Percentiles rank a stretch among this genome's conserved stretches.
phyloP scores from a whole-genome alignment of 2,113 vertebrate genomes.

The Astur gentilis region DNA sequence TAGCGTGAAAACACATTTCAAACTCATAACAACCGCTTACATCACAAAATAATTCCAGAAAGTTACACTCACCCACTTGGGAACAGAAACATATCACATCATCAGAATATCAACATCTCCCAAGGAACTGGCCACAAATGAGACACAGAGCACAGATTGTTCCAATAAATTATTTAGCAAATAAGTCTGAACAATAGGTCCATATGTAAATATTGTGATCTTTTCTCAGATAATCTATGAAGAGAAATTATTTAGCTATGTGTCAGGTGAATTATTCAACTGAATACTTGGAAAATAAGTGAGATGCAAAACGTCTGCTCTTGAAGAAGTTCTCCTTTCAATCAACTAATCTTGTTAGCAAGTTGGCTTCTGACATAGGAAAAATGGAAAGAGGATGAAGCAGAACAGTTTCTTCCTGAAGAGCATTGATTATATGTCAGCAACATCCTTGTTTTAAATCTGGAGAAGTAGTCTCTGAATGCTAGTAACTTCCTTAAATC shows the following conservation, averaged over 20 bases:
- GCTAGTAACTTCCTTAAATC: not conserved
- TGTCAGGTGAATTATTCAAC: slow-evolving; percentile 36
- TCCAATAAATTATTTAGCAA: slow-evolving; percentile 29
- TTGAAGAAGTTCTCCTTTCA: not conserved
- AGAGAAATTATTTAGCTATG: slow-evolving; percentile 7
- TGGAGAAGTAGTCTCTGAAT: not conserved
- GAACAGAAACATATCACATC: slow-evolving; percentile 42
- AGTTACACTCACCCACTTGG: slow-evolving; percentile 30
- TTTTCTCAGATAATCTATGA: not conserved
- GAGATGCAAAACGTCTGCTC: not conserved
- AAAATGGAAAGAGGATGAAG: slow-evolving; percentile 3
- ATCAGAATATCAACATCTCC: slow-evolving; percentile 21
- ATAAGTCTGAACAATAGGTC: slow-evolving; percentile 21
- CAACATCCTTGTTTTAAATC: slow-evolving; percentile 19
- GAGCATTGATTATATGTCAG: slow-evolving; percentile 7
- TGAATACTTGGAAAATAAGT: slow-evolving; percentile 14
- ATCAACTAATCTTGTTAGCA: not conserved
- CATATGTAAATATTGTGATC: slow-evolving; percentile 28
- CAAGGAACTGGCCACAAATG: slow-evolving; percentile 12
- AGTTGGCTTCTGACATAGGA: not conserved
- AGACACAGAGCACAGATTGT: slow-evolving; percentile 8
- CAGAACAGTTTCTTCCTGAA: slow-evolving; percentile 1
- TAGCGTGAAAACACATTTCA: slow-evolving; percentile 52
- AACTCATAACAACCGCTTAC: slow-evolving; percentile 25
- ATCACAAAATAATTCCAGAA: slow-evolving; percentile 47